Percentiles rank a stretch among this genome's conserved stretches.
Conservation (phyloP, 1,140 invertebrate species). For the Drosophila parvula region DNA sequence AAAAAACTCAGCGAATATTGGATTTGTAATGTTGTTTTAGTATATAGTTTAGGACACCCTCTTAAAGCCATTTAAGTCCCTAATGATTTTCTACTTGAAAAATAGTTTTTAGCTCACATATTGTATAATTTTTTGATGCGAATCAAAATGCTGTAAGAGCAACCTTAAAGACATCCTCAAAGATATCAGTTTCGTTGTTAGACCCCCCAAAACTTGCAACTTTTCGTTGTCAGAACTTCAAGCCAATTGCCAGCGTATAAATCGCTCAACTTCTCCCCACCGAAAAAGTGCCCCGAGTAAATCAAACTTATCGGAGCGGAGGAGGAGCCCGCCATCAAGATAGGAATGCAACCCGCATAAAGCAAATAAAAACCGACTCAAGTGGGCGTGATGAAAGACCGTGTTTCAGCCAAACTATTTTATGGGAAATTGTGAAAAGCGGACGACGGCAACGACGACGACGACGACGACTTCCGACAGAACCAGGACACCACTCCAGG, state of each 20-base stretch:
- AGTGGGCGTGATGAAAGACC: slow-evolving; percentile 42
- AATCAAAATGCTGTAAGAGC: background rate
- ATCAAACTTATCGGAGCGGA: slow-evolving; percentile 39
- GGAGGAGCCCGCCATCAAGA: slow-evolving; percentile 31
- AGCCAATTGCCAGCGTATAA: slow-evolving; percentile 28
- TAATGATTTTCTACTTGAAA: too few species aligned
- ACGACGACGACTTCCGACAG: slow-evolving; percentile 35
- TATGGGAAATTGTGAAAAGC: slow-evolving; percentile 33
- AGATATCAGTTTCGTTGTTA: background rate
- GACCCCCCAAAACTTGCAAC: background rate
- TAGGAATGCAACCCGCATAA: slow-evolving; percentile 32
- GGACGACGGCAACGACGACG: slow-evolving; percentile 1
- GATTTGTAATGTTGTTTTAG: too few species aligned
- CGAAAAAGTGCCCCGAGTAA: slow-evolving; percentile 32
- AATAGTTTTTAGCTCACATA: too few species aligned
- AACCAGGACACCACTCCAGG: slow-evolving; percentile 13
- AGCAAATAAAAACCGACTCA: slow-evolving; percentile 39
- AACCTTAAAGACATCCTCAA: too few species aligned
- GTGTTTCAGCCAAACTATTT: slow-evolving; percentile 37
- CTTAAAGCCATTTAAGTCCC: too few species aligned
- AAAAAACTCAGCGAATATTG: too few species aligned
- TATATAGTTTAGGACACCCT: too few species aligned
- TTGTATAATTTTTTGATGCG: too few species aligned
- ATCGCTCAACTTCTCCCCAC: slow-evolving; percentile 16
- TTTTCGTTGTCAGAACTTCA: slow-evolving; percentile 3